Base-by-base conservation (phyloP, 2,113 vertebrate genomes). In the Raja brachyura region DNA sequence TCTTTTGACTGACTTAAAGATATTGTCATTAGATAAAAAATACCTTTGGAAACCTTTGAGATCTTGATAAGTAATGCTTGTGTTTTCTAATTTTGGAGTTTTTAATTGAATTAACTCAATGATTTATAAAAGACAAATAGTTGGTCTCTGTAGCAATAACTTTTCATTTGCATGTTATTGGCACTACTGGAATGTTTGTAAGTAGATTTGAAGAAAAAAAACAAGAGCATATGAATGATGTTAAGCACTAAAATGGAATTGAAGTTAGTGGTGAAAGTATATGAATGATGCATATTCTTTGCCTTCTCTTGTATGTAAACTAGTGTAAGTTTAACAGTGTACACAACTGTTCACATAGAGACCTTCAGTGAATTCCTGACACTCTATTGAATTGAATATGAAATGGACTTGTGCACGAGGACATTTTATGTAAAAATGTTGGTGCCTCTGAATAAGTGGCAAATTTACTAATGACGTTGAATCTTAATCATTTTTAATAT, bases 1-100 rank as follows among this genome's bases (percentile, higher is more conserved):
- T 9, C 68, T 92, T 92, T 73, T 73, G 90, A 73, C 33, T 92
- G 90, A 33, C 22, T 92, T 25, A 70, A 92, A 74, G 3, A 92
- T 73, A 54, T 73, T 73, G 68, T 54, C 68, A 92, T 7, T 18
- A 31, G 68, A 92, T 48, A 25, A 68, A 92, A 20, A 39, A 31
- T 31, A 70, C 68, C 54, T 73, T 28, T 92, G 1, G 16, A 20
- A 92, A 22, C 33, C 20, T 92, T 70, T 92, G 68, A 20, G 11
- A 18, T 48, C 39, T 3, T 92, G 90, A 28, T 31, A 18, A 79
- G 33, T 92, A 54, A 73, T 54, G 31, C n/a, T 61, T 13, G 13
- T 86, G 20, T 73, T 73, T 92, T 54, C 5, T 74, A 25, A 92
- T 73, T 68, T 66, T 73, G 33, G 86, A 85, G 54, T 33, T 66